Evolutionary conservation across 2,797 vertebrate species (phyloP).

Genomic region (Halcyon chelicuti): DNA sequence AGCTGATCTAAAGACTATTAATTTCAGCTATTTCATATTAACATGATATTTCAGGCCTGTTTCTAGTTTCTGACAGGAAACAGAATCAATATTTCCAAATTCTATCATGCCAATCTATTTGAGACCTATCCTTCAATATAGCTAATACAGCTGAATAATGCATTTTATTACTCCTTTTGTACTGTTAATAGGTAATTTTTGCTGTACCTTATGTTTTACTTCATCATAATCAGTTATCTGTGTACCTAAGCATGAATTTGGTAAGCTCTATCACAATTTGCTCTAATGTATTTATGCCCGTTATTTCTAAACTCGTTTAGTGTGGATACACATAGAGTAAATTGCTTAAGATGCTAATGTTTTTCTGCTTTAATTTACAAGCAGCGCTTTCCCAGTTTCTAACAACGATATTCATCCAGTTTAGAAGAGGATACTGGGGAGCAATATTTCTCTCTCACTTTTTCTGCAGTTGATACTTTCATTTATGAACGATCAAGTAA

Average conservation of each 20-base stretch:
- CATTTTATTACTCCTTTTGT: not conserved
- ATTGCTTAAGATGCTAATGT: not conserved
- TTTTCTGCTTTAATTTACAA: not conserved
- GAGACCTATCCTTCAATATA: not conserved
- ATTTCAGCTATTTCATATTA: not conserved
- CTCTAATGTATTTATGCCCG: not conserved
- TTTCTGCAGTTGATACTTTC: not conserved
- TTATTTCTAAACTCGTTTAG: not conserved
- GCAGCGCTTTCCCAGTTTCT: not conserved
- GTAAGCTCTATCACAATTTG: not conserved
- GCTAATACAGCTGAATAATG: not conserved
- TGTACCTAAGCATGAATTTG: not conserved
- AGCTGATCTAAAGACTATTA: not conserved
- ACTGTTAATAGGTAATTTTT: not conserved
- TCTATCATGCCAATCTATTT: not conserved
- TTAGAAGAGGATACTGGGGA: not conserved
- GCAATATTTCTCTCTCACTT: not conserved
- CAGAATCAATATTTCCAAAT: not conserved
- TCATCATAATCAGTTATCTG: not conserved
- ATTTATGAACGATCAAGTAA: not conserved
- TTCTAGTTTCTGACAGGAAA: not conserved
- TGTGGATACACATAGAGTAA: not conserved
- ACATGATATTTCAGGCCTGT: not conserved
- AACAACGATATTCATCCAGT: not conserved
- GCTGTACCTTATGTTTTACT: not conserved